phyloP scores from a whole-genome alignment of 2,888 invertebrate species.

The Ornithoptera alexandrae region DNA sequence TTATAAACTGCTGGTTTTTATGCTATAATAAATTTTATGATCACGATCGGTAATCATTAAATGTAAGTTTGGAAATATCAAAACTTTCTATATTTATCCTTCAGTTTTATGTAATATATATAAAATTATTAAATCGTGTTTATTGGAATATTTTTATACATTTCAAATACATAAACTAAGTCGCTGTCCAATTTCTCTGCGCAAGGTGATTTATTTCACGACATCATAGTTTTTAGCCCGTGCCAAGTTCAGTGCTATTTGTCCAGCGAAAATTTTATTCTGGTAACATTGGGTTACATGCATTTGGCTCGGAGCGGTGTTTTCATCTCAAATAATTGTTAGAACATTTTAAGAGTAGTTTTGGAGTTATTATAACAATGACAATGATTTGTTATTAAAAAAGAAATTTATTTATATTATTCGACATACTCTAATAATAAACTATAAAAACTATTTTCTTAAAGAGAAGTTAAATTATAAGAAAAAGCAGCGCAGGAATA shows the following conservation, averaged over 20 bases:
- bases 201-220: slow-evolving; percentile 27
- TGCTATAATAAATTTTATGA: neutral
- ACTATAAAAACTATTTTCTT: neutral
- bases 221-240: slow-evolving; percentile 30
- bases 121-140: slow-evolving; percentile 5
- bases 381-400: neutral
- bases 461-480: neutral
- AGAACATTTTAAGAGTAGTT: slow-evolving; percentile 20
- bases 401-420: neutral
- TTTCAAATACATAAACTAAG: slow-evolving; percentile 24
- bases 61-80: neutral
- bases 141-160: slow-evolving; percentile 26
- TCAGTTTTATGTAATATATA: neutral
- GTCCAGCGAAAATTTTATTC: slow-evolving; percentile 35
- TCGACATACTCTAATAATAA: neutral
- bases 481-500: neutral
- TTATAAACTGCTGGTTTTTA: no score
- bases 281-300: slow-evolving; percentile 33
- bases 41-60: neutral
- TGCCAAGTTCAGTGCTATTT: slow-evolving; percentile 39
- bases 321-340: slow-evolving; percentile 33
- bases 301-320: slow-evolving; percentile 34
- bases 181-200: slow-evolving; percentile 26
- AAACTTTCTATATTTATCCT: neutral
- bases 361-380: neutral